Conservation (phyloP, 2,113 vertebrate species). For the Dendropsophus ebraccatus region DNA sequence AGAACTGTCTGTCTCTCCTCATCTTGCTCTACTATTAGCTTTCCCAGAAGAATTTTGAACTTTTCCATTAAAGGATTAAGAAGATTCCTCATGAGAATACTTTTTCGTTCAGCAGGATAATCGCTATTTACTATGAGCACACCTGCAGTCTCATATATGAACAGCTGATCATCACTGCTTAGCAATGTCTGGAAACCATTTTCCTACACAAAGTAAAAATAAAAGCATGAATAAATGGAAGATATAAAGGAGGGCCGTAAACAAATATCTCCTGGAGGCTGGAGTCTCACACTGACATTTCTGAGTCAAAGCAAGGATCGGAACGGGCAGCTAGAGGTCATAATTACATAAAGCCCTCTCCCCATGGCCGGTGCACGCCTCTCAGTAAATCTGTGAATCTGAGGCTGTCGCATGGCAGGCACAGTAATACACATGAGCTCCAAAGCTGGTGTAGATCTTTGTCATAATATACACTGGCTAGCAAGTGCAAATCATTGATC, state of each 20-base stretch:
- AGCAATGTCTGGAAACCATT: conserved; percentile 89
- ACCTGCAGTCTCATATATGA: conserved; percentile 96
- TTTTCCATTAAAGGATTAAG: conserved; percentile 91
- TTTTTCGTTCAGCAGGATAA: conserved; percentile 89
- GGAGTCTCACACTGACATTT: no score
- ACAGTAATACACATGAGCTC: no score
- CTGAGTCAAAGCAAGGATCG: no score
- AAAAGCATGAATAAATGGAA: not conserved
- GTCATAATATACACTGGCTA: no score
- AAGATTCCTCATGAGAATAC: conserved; percentile 91
- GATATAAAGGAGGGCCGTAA: not conserved
- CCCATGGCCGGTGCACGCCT: no score
- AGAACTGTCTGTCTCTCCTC: conserved; percentile 86
- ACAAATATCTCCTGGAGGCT: no score
- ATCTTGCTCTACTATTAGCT: conserved; percentile 85
- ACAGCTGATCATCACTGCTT: conserved; percentile 96
- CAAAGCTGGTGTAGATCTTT: no score
- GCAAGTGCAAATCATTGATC: no score
- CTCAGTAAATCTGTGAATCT: no score
- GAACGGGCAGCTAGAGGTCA: no score
- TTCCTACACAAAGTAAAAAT: conserved; percentile 72
- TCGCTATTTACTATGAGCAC: conserved; percentile 93
- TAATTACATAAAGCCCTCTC: no score
- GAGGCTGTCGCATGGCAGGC: no score
- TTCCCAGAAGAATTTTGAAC: conserved; percentile 88